Percentiles rank a stretch among this genome's conserved stretches.
Evolutionary conservation across 2,888 invertebrate species (phyloP).

Genomic region (Melitaea athalia): DNA sequence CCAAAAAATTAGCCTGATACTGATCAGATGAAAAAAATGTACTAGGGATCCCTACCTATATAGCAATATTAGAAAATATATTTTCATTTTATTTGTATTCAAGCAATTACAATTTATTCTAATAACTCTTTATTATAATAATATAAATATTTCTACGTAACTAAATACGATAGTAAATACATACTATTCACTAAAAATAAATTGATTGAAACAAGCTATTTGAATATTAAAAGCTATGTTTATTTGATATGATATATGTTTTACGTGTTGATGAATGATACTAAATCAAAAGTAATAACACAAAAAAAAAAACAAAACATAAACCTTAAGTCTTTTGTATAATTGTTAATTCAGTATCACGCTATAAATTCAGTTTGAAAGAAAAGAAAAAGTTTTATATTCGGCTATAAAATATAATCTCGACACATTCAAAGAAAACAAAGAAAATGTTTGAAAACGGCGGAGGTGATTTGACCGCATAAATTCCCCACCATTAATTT

Average conservation of each 20-base stretch:
- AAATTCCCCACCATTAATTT: slow-evolving; percentile 29
- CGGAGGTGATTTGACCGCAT: slow-evolving; percentile 11
- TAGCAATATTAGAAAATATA: not conserved
- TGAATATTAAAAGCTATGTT: not conserved
- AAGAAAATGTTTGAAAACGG: not conserved
- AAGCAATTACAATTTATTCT: not conserved
- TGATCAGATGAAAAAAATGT: no score
- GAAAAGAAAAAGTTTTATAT: not conserved
- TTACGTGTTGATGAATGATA: not conserved
- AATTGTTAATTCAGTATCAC: not conserved
- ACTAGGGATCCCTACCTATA: no score
- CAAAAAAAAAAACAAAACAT: not conserved
- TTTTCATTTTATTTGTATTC: not conserved
- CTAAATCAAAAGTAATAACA: not conserved
- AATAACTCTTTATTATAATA: not conserved
- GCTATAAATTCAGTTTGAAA: not conserved
- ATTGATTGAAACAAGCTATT: not conserved
- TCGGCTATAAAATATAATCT: not conserved
- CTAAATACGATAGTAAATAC: not conserved
- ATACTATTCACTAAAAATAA: not conserved
- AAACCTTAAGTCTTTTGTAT: not conserved
- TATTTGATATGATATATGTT: not conserved
- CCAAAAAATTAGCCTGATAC: no score
- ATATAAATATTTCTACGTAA: not conserved
- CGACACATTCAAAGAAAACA: slow-evolving; percentile 3